Evolutionary conservation across 1,140 invertebrate genomes (phyloP).

Genomic region (Euschistus heros): DNA sequence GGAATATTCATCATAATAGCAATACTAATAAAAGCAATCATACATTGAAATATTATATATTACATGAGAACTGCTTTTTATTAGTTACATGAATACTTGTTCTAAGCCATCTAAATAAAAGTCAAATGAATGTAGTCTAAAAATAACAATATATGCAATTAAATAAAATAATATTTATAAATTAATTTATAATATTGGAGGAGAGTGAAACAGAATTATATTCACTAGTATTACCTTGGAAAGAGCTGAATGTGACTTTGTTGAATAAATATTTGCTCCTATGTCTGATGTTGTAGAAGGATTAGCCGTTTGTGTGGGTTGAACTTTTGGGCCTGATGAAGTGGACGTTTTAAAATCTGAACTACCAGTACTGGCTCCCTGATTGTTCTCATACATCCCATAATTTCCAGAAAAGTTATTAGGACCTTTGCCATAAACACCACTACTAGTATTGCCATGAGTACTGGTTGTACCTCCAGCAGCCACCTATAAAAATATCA

Average conservation of each 20-base stretch:
- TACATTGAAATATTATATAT: neutral
- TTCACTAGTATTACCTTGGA: slow-evolving; percentile 3
- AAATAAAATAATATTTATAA: no score
- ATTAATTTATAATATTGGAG: no score
- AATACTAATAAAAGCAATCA: slow-evolving; percentile 1
- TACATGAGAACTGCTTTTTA: no score
- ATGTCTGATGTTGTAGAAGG: slow-evolving; percentile 20
- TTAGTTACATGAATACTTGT: no score
- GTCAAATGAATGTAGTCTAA: no score
- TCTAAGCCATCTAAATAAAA: no score
- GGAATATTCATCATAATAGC: neutral
- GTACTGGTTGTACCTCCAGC: slow-evolving; percentile 45
- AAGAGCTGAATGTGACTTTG: slow-evolving; percentile 20
- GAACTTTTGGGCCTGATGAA: slow-evolving; percentile 14
- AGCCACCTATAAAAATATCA: slow-evolving; percentile 45
- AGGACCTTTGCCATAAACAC: slow-evolving; percentile 47
- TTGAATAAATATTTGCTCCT: slow-evolving; percentile 3
- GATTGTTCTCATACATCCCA: slow-evolving; percentile 17
- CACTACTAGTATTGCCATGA: slow-evolving; percentile 43
- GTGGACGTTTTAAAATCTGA: slow-evolving; percentile 20
- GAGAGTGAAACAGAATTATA: neutral
- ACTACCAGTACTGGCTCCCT: neutral
- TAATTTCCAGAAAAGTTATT: slow-evolving; percentile 18
- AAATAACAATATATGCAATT: no score
- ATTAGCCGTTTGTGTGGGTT: slow-evolving; percentile 8